Conservation (phyloP, 2,888 invertebrate species). For the Orchesella flavescens region DNA sequence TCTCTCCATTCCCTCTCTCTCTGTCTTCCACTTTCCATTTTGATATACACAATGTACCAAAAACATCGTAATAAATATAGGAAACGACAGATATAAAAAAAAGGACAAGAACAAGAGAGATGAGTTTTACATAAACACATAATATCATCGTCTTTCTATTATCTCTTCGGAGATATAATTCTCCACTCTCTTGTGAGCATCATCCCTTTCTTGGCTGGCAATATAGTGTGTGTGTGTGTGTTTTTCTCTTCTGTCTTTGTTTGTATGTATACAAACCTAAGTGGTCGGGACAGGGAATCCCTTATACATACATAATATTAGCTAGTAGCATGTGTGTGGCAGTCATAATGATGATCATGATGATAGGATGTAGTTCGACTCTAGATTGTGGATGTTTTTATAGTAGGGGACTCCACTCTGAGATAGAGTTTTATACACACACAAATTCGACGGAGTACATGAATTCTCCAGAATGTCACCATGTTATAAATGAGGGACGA, state of each 20-base stretch:
- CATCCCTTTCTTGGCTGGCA: neutral
- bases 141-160: constrained; percentile 32
- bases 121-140: constrained; percentile 51
- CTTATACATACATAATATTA: neutral
- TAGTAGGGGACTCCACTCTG: neutral
- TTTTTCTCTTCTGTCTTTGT: neutral
- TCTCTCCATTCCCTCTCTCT: neutral
- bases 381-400: neutral
- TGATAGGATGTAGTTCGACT: constrained; percentile 2
- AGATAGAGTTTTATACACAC: neutral
- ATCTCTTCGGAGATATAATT: neutral
- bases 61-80: constrained; percentile 48
- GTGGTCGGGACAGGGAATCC: neutral
- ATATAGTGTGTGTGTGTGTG: neutral
- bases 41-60: constrained; percentile 30
- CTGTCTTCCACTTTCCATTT: constrained; percentile 12
- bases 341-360: constrained; percentile 12
- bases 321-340: constrained; percentile 7
- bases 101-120: constrained; percentile 42
- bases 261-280: neutral
- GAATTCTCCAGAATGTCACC: constrained; percentile 62
- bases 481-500: constrained; percentile 63
- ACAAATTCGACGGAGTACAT: constrained; percentile 27
- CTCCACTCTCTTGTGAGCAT: neutral
- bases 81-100: constrained; percentile 21